phyloP scores from a whole-genome alignment of 2,888 invertebrate species.

The Ischnus inquisitorius region DNA sequence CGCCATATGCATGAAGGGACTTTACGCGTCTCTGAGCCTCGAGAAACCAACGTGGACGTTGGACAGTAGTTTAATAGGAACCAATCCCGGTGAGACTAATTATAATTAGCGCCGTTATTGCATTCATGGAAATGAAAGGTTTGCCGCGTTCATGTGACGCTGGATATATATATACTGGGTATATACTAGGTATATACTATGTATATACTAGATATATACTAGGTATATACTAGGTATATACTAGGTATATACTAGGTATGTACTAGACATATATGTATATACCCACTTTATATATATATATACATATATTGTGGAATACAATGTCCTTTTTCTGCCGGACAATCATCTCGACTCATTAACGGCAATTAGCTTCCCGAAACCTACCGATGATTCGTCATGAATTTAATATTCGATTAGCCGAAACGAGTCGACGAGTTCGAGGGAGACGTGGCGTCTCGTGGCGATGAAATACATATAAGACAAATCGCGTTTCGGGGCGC shows the following conservation, averaged over 20 bases:
- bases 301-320: neutral
- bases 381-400: constrained; percentile 40
- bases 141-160: neutral
- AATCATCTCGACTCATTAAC: constrained; percentile 12
- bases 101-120: constrained; percentile 18
- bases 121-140: neutral
- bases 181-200: too few relatives aligned
- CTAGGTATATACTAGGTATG: too few relatives aligned
- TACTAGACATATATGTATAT: too few relatives aligned
- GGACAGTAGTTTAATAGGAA: constrained; percentile 92
- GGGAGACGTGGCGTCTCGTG: constrained; percentile 2
- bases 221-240: too few relatives aligned
- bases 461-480: constrained; percentile 15
- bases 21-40: constrained; percentile 90
- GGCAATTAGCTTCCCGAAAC: constrained; percentile 23
- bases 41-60: constrained; percentile 92
- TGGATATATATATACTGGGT: too few relatives aligned
- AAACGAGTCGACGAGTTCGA: constrained; percentile 23
- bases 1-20: constrained; percentile 93
- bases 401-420: constrained; percentile 42
- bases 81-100: constrained; percentile 88
- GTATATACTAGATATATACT: too few relatives aligned
- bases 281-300: too few relatives aligned
- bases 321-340: neutral
- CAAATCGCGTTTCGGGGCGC: constrained; percentile 42